phyloP scores from a whole-genome alignment of 1,140 invertebrate genomes.

The Nasonia giraulti region DNA sequence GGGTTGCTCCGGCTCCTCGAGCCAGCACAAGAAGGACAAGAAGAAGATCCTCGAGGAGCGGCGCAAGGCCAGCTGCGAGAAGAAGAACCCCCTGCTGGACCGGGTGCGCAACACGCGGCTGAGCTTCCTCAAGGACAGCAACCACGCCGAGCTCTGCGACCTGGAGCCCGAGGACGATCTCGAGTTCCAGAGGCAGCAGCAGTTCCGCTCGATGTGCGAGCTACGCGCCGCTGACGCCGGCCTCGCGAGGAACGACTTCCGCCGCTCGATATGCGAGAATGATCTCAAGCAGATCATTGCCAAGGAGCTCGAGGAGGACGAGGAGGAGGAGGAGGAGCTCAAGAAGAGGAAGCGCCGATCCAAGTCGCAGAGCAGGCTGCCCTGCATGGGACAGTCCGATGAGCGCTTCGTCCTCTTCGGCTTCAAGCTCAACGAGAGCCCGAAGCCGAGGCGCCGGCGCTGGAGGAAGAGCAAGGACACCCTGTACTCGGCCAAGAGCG shows the following conservation, averaged over 20 bases:
- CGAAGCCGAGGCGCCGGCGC: constrained; percentile 48
- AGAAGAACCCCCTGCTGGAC: constrained; percentile 81
- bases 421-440: constrained; percentile 54
- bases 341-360: constrained; percentile 66
- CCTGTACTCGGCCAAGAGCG: constrained; percentile 10
- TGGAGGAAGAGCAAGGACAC: constrained; percentile 57
- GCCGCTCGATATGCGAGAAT: constrained; percentile 66
- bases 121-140: constrained; percentile 79
- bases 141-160: constrained; percentile 69
- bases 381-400: constrained; percentile 56
- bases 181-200: constrained; percentile 42
- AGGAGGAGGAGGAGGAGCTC: constrained; percentile 61
- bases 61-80: constrained; percentile 77
- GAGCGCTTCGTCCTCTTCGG: constrained; percentile 66
- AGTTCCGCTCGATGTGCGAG: constrained; percentile 66
- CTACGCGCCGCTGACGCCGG: constrained; percentile 54
- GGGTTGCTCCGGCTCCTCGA: background rate
- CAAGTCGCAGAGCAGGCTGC: constrained; percentile 68
- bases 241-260: constrained; percentile 63
- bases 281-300: constrained; percentile 62
- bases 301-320: background rate
- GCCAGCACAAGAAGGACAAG: constrained; percentile 65
- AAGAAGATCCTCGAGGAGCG: constrained; percentile 70
- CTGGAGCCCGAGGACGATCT: constrained; percentile 68
- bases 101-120: constrained; percentile 82